Conservation (phyloP, 2,113 vertebrate species). For the Mirounga angustirostris region DNA sequence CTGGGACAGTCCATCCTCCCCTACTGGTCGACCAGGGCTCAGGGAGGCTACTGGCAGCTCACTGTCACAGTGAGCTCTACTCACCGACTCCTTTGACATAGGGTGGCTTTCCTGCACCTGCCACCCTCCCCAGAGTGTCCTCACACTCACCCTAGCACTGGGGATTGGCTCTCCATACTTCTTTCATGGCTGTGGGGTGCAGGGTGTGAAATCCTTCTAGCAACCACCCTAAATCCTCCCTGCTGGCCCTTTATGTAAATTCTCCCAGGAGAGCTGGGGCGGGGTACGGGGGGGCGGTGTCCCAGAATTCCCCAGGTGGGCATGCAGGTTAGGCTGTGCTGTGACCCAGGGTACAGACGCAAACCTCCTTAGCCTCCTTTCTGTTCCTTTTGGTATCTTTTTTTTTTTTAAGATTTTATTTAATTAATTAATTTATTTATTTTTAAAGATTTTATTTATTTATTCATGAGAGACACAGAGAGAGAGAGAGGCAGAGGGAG, state of each 20-base stretch:
- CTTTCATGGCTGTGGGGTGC: background rate
- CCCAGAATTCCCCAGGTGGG: conserved; percentile 1
- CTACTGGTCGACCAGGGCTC: background rate
- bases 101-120: background rate
- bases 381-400: conserved; percentile 55
- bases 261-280: background rate
- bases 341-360: background rate
- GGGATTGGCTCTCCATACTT: background rate
- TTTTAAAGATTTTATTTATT: too few species aligned
- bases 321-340: background rate
- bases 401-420: background rate
- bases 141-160: background rate
- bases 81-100: background rate
- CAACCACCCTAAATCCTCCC: background rate
- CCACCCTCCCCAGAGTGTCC: background rate
- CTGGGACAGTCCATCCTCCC: fast-evolving
- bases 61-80: background rate
- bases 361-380: conserved; percentile 37
- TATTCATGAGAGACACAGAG: too few species aligned
- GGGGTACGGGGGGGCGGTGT: fast-evolving
- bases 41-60: fast-evolving
- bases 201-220: background rate
- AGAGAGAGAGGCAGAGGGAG: too few species aligned
- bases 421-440: too few species aligned
- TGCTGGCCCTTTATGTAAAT: background rate